phyloP scores from a whole-genome alignment of 2,797 vertebrate species.

The Coracias cyanogaster region DNA sequence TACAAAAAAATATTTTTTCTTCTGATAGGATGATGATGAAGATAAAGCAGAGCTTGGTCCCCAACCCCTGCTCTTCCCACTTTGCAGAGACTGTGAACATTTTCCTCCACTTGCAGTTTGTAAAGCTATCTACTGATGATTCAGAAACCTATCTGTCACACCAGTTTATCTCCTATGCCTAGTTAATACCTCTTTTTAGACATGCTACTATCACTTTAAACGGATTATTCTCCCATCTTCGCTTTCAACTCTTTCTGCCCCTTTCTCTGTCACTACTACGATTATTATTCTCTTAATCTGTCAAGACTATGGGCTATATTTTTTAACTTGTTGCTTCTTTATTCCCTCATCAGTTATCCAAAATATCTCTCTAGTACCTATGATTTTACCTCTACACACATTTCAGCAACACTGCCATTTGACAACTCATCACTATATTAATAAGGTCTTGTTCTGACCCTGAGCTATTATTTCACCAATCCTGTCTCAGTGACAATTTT shows the following conservation, averaged over 20 bases:
- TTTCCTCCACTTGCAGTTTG: background rate
- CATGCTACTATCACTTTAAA: background rate
- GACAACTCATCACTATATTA: background rate
- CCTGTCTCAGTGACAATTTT: background rate
- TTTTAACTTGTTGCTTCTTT: background rate
- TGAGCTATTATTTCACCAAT: background rate
- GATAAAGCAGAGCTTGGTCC: constrained; percentile 69
- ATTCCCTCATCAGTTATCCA: background rate
- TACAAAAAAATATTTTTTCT: constrained; percentile 53
- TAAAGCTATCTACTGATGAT: background rate
- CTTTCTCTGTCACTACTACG: background rate
- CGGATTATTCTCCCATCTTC: background rate
- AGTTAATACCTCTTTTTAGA: background rate
- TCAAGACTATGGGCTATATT: background rate
- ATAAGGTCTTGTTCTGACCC: background rate
- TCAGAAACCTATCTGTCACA: background rate
- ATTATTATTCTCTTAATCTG: background rate
- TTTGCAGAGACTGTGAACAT: background rate
- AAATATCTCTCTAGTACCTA: background rate
- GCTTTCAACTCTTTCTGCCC: background rate
- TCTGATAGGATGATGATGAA: constrained; percentile 79
- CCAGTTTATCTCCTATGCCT: background rate
- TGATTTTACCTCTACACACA: background rate
- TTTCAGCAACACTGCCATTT: background rate
- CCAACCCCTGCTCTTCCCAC: background rate